Evolutionary conservation across 2,797 vertebrate genomes (phyloP), one percentile per base, ranked within the genome.

Genomic region (Tympanoctomys barrerae): DNA sequence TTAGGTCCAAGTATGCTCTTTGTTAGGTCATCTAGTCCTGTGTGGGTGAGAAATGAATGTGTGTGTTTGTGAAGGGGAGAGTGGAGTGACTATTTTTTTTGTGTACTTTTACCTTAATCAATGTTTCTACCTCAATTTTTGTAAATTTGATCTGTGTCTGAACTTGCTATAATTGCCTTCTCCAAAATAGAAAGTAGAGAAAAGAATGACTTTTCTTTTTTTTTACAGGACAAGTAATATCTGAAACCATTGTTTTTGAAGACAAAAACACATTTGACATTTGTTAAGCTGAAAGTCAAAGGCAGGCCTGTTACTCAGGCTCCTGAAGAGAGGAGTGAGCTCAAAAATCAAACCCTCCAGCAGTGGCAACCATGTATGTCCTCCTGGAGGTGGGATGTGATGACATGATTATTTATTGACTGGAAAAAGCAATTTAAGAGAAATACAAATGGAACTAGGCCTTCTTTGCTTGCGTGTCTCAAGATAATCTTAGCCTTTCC

Each of bases 371-470:
- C 85, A 31, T 1, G 64, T 5, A 92, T 95, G 94, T 87, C n/a
- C 28, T 90, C n/a, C 89, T 78, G 79, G 71, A 91, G 73, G 84
- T 49, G 78, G 87, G 16, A 90, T 10, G 7, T 77, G 94, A 93
- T 52, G 92, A 91, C 68, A 79, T 31, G 82, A 22, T 52, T 93
- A 96, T 97, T 97, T 92, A 91, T 36, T 94, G 22, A 94, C 33
- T 31, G 80, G 7, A 77, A 95, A 97, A 97, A 97, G 93, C 13
- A 5, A 81, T 97, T 96, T 49, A 96, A 93, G 85, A 92, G 33
- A 77, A 94, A 87, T 88, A 95, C 89, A 96, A 88, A 97, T 93
- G 64, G 22, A 95, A 93, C 62, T 22, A n/a, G 75, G n/a, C 71
- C 97, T 93, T 96, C 26, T 33, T 90, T 89, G 82, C 87, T 94